Percentiles rank a stretch among this genome's conserved stretches.
Conservation (phyloP, 1,140 invertebrate species). For the Aradophagus sp. region DNA sequence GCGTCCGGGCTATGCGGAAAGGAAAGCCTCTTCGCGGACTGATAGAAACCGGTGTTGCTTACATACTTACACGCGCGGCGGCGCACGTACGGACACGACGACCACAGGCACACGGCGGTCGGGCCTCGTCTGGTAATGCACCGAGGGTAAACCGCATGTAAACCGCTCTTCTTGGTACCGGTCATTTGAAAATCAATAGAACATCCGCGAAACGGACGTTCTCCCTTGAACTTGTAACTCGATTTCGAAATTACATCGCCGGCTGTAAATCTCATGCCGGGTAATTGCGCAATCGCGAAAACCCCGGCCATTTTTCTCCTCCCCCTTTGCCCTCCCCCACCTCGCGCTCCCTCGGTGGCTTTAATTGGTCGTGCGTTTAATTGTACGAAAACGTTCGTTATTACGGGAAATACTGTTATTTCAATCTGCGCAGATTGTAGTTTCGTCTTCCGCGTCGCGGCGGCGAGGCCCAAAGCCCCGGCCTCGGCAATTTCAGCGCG, state of each 20-base stretch:
- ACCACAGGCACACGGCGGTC: constrained; percentile 40
- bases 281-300: constrained; percentile 29
- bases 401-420: constrained; percentile 55
- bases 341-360: neutral
- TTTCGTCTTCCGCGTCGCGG: constrained; percentile 61
- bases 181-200: constrained; percentile 64
- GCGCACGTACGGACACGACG: constrained; percentile 45
- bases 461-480: constrained; percentile 44
- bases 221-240: constrained; percentile 44
- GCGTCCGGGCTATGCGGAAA: constrained; percentile 75
- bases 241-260: constrained; percentile 31
- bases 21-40: constrained; percentile 67
- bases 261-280: constrained; percentile 10
- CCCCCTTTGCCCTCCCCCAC: too few relatives aligned
- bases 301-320: constrained; percentile 4
- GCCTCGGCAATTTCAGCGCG: constrained; percentile 65
- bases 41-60: constrained; percentile 55
- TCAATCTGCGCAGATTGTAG: constrained; percentile 57
- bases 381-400: constrained; percentile 35
- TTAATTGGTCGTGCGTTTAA: constrained; percentile 37
- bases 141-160: constrained; percentile 55
- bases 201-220: constrained; percentile 42
- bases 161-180: constrained; percentile 55
- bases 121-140: constrained; percentile 43
- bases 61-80: constrained; percentile 45